A percentile compares a stretch with the other conserved stretches of the same genome.
Conservation (phyloP, 2,113 vertebrate species). For the Glaucidium brasilianum region DNA sequence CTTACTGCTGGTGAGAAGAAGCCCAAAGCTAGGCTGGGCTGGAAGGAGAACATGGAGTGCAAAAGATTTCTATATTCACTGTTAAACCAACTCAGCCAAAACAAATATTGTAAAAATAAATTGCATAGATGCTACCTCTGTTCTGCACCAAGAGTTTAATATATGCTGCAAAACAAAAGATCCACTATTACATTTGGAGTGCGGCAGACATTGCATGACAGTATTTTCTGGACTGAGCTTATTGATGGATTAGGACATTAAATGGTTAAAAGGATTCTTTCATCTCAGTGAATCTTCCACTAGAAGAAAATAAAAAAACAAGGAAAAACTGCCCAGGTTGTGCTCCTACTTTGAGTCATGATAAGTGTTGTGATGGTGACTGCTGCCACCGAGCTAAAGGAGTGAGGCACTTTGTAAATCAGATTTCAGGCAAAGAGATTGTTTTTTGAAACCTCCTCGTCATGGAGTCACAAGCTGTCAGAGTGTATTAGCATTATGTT, state of each 20-base stretch:
- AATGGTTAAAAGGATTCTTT: constrained; percentile 47
- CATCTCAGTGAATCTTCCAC: not conserved
- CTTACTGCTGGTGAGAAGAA: not conserved
- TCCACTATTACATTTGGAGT: not conserved
- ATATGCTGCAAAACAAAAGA: not conserved
- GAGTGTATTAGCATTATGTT: constrained; percentile 71
- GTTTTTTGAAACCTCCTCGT: constrained; percentile 62
- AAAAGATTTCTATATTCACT: not conserved
- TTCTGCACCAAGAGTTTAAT: not conserved
- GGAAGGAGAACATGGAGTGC: not conserved
- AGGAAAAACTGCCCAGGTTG: not conserved
- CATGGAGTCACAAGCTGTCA: constrained; percentile 65
- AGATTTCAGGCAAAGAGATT: constrained; percentile 72
- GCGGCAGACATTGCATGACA: not conserved
- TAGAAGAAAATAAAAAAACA: constrained; percentile 38
- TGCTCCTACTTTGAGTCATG: constrained; percentile 38
- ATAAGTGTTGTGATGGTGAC: constrained; percentile 40
- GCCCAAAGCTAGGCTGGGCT: not conserved
- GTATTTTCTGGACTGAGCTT: not conserved
- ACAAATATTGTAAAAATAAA: not conserved
- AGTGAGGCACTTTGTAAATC: constrained; percentile 75
- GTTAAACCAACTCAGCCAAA: not conserved
- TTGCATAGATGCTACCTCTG: not conserved
- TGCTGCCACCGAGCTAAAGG: constrained; percentile 62
- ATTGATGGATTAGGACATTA: not conserved